Evolutionary conservation across 2,113 vertebrate species (phyloP).

Genomic region (Solenodon paradoxus): DNA sequence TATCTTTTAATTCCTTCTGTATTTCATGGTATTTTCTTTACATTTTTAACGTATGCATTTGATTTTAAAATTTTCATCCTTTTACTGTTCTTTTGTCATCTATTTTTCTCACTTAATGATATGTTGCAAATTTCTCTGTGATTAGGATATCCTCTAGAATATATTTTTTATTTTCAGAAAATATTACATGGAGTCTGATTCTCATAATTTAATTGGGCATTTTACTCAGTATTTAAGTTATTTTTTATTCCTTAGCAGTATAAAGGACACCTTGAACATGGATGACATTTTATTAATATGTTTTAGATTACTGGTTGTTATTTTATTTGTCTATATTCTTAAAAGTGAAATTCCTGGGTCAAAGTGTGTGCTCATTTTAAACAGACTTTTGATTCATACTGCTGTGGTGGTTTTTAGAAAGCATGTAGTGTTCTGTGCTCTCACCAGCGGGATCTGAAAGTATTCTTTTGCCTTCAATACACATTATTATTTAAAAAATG

Average conservation of each 20-base stretch:
- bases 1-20: neutral
- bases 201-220: neutral
- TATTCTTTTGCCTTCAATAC: neutral
- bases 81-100: neutral
- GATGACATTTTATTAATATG: neutral
- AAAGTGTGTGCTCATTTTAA: neutral
- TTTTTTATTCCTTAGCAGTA: neutral
- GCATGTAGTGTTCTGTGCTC: neutral
- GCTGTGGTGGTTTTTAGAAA: neutral
- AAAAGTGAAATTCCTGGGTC: neutral
- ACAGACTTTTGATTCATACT: neutral
- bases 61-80: neutral
- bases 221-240: neutral
- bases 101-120: neutral
- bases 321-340: neutral
- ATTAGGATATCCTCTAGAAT: constrained; percentile 2
- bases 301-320: neutral
- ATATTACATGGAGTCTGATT: neutral
- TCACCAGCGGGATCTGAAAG: neutral
- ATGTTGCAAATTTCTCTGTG: neutral
- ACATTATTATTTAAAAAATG: neutral
- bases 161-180: neutral
- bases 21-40: neutral
- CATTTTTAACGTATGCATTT: neutral
- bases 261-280: neutral